Percentiles rank a stretch among this genome's conserved stretches.
phyloP scores from a whole-genome alignment of 2,113 vertebrate genomes.

The Deroptyus accipitrinus region DNA sequence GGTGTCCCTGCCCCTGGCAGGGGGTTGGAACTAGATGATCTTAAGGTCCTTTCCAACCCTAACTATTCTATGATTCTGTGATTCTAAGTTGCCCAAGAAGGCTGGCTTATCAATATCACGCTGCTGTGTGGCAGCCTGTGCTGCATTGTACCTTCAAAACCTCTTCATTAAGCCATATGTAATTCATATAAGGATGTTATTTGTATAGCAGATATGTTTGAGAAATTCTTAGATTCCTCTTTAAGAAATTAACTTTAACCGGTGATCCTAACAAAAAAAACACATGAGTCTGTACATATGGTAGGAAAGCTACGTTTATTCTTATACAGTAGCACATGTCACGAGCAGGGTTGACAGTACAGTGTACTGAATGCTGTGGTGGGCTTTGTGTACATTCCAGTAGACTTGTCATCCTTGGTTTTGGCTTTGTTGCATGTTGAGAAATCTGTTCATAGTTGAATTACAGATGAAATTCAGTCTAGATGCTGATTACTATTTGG shows the following conservation, averaged over 20 bases:
- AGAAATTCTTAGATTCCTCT: not conserved
- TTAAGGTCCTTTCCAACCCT: too few relatives aligned
- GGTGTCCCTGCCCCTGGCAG: too few relatives aligned
- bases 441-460: not conserved
- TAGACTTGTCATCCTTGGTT: not conserved
- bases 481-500: not conserved
- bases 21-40: too few relatives aligned
- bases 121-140: not conserved
- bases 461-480: not conserved
- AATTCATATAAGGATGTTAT: not conserved
- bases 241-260: not conserved
- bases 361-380: not conserved
- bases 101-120: not conserved
- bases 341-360: not conserved
- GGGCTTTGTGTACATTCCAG: not conserved
- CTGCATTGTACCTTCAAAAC: not conserved
- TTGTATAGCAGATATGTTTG: not conserved
- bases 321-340: not conserved
- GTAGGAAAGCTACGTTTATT: not conserved
- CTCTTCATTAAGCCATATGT: not conserved
- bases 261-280: not conserved
- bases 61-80: too few relatives aligned
- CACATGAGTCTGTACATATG: not conserved
- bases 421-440: not conserved
- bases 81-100: not conserved